Base-by-base conservation (phyloP, 2,113 vertebrate genomes). In the Rattus rattus region DNA sequence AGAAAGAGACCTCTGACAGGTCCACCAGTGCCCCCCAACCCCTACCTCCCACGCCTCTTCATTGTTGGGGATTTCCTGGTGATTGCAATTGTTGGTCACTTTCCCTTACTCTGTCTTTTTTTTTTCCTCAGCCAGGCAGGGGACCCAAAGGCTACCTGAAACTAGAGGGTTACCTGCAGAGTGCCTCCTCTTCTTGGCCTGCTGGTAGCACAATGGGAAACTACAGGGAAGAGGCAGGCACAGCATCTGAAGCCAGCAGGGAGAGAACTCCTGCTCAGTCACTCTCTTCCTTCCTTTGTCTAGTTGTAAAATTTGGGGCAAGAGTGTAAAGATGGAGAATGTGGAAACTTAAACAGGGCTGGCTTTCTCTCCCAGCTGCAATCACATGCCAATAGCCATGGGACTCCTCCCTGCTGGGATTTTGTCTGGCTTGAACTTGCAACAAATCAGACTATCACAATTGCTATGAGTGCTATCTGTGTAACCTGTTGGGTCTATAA, bases 121-220 rank as follows among this genome's bases (percentile, higher is more conserved):
- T 61, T 26, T 69, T 47, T 63, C 54, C n/a, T 95, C 26, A 30
- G 20, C 13, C 24, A 89, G 61, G 47, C 75, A 92, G 81, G 65
- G 70, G 94, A 65, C 36, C 59, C n/a, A 92, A 54, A 19, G 83
- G 77, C 47, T 61, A 87, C 17, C n/a, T 13, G n/a, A 67, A 94
- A 72, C 70, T 83, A 22, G n/a, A 89, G 65, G 36, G 67, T 86
- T 47, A 79, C 61, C 63, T 88, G 43, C 43, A 67, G 87, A 92
- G 54, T 19, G 3, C 67, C 94, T 76, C 70, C 90, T 94, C 47
- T 85, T 7, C 43, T 91, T 0, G 1, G 5, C 3, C 77, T 70
- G 20, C 88, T 84, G 47, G 22, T 0, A 88, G 72, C 22, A 65
- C 24, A 96, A 12, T 94, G 83, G 77, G 91, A 95, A 95, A 84